Evolutionary conservation across 1,140 invertebrate genomes (phyloP), one percentile per base, ranked within the genome.

Genomic region (Atopsyche davidsoni): DNA sequence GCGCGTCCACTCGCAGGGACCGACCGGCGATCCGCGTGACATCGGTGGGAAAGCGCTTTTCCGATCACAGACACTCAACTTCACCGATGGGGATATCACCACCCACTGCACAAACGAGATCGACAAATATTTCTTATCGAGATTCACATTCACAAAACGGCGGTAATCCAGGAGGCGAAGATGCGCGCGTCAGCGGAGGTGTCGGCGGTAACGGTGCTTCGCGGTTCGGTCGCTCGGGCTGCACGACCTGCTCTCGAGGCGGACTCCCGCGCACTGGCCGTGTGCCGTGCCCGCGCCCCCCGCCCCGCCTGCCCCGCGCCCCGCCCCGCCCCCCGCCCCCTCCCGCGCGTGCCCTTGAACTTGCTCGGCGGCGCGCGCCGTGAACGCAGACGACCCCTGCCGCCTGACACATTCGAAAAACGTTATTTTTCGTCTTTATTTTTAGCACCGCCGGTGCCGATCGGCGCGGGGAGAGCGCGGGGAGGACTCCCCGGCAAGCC

Each of bases 341-440:
- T 62, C 66, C 62, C 59, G 60, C 66, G 66, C 72, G 76, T 75
- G 75, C 72, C 80, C 82, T 83, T 83, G 81, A 83, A 84, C 81
- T 83, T 84, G 80, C 77, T 71, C 69, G 67, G 70, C 67, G 72
- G 19, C 39, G 46, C 52, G 36, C 58, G 47, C 46, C 51, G 46
- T 47, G 34, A 25, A 42, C 50, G 38, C 43, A 19, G 32, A 36
- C 48, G 42, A 41, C 43, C 43, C 48, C 53, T 28, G 17, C 38
- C 47, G 31, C 22, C 48, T 28, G 34, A 34, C 47, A 50, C 39
- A 50, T 24, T 42, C 28, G 28, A 50, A 50, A 31, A 21, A 25
- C 47, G 47, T 45, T 54, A 32, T 39, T 36, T 49, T 19, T 14
- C 4, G 13, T 3, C 22, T n/a, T 22, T 42, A 9, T 10, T 23